These are phyloP conservation scores for Melanotaenia pygmaea DNA, from an alignment of 2,797 vertebrate species.

Conservation along the genomic window DNA sequence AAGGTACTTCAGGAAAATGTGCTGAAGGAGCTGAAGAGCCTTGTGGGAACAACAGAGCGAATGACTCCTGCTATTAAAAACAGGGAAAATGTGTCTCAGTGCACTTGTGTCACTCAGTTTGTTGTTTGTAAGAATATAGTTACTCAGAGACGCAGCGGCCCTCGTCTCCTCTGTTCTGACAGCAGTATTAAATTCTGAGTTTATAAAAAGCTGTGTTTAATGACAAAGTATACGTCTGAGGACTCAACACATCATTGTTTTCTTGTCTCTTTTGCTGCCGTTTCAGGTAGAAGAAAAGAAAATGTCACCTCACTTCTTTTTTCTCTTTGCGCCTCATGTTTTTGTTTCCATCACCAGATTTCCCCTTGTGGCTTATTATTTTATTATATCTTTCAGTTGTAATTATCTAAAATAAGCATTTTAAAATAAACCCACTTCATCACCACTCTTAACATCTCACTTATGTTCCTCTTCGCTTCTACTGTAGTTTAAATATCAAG, in stretches of 20 bases:
- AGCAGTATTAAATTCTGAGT: slow-evolving; percentile 40
- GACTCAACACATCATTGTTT: slow-evolving; percentile 32
- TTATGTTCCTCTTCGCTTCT: slow-evolving; percentile 7
- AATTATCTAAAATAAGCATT: slow-evolving; percentile 31
- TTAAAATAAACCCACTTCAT: slow-evolving; percentile 11
- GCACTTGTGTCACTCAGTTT: slow-evolving; percentile 35
- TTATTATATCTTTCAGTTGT: slow-evolving; percentile 6
- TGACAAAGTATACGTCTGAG: slow-evolving; percentile 45
- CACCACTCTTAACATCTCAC: not conserved
- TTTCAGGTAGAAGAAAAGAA: slow-evolving; percentile 23
- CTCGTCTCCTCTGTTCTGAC: slow-evolving; percentile 55
- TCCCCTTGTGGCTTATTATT: slow-evolving; percentile 5
- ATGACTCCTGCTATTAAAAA: slow-evolving; percentile 39
- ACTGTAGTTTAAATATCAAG: not conserved
- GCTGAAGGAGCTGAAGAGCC: slow-evolving; percentile 30
- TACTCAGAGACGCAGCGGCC: slow-evolving; percentile 31
- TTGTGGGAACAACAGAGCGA: slow-evolving; percentile 27
- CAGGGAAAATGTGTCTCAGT: slow-evolving; percentile 18
- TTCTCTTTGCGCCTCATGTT: slow-evolving; percentile 3
- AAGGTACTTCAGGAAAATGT: slow-evolving; percentile 27
- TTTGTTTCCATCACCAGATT: slow-evolving; percentile 17
- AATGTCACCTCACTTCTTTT: slow-evolving; percentile 25
- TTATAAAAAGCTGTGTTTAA: slow-evolving; percentile 58
- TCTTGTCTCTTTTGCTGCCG: slow-evolving; percentile 24
- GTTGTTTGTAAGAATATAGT: slow-evolving; percentile 49